Conservation (phyloP, 2,113 vertebrate genomes). For the Otocyon megalotis region DNA sequence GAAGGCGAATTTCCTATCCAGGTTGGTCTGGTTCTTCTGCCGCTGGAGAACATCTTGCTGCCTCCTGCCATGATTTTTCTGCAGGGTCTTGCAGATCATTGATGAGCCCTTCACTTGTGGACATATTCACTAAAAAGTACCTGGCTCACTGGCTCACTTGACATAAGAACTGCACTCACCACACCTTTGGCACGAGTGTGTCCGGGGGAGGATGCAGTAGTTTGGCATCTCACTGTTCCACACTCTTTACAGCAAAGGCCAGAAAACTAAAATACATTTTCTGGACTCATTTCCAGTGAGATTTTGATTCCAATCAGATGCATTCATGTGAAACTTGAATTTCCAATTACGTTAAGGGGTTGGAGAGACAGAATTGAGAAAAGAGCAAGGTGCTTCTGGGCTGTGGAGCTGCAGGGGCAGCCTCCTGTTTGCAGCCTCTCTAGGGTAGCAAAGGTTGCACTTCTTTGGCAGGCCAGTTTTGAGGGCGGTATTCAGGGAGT, state of each 20-base stretch:
- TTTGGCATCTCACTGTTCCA: not conserved
- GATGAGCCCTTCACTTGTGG: not conserved
- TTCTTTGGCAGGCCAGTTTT: not conserved
- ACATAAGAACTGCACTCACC: not conserved
- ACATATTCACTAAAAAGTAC: not conserved
- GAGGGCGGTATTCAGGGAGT: not conserved
- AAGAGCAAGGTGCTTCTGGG: not conserved
- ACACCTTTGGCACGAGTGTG: fast-evolving
- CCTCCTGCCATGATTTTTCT: conserved; percentile 86
- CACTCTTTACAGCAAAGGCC: not conserved
- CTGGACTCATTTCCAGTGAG: not conserved
- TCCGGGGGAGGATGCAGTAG: not conserved
- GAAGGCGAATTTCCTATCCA: conserved; percentile 89
- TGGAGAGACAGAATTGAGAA: not conserved
- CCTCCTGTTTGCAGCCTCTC: not conserved
- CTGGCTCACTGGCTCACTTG: not conserved
- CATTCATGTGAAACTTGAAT: not conserved
- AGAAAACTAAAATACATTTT: not conserved
- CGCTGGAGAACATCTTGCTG: conserved; percentile 88
- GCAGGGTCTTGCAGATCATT: conserved; percentile 78
- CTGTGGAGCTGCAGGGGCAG: not conserved
- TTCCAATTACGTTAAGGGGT: not conserved
- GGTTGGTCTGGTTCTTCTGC: conserved; percentile 89
- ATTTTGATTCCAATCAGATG: not conserved
- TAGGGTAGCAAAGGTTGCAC: too few relatives aligned